These are phyloP conservation scores for Alcedo atthis DNA, from an alignment of 2,797 vertebrate species.

Conservation along the genomic window DNA sequence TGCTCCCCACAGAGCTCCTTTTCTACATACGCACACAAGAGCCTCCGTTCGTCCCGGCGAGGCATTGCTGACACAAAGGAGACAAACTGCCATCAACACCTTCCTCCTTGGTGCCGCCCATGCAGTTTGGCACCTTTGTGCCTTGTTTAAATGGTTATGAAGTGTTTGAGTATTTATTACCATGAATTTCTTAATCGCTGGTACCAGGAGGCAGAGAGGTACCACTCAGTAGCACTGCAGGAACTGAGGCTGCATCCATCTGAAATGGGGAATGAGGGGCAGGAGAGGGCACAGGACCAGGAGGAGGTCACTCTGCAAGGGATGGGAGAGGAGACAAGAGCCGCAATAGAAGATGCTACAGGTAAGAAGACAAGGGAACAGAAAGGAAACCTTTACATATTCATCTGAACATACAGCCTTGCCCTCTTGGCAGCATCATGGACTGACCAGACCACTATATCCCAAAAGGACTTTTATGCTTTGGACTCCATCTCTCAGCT, in stretches of 20 bases:
- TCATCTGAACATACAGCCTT: background rate
- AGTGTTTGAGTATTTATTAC: conserved; percentile 35
- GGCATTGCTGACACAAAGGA: conserved; percentile 57
- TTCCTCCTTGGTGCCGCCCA: conserved; percentile 49
- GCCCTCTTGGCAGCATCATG: background rate
- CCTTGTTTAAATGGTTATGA: conserved; percentile 38
- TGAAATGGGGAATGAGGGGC: background rate
- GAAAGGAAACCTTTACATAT: background rate
- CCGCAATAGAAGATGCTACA: background rate
- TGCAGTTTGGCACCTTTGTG: conserved; percentile 58
- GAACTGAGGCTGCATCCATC: background rate
- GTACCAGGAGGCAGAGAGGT: background rate
- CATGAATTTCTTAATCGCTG: background rate
- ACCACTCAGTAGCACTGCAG: background rate
- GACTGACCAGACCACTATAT: background rate
- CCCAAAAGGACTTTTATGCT: background rate
- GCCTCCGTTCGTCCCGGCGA: background rate
- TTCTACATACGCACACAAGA: background rate
- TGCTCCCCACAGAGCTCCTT: background rate
- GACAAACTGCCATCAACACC: conserved; percentile 63
- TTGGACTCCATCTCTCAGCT: background rate
- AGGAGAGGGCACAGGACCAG: background rate
- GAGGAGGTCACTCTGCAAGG: background rate
- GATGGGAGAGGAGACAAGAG: background rate
- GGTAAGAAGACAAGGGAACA: background rate